These are phyloP conservation scores for Noctua janthina DNA, from an alignment of 2,888 invertebrate species.

Conservation along the genomic window DNA sequence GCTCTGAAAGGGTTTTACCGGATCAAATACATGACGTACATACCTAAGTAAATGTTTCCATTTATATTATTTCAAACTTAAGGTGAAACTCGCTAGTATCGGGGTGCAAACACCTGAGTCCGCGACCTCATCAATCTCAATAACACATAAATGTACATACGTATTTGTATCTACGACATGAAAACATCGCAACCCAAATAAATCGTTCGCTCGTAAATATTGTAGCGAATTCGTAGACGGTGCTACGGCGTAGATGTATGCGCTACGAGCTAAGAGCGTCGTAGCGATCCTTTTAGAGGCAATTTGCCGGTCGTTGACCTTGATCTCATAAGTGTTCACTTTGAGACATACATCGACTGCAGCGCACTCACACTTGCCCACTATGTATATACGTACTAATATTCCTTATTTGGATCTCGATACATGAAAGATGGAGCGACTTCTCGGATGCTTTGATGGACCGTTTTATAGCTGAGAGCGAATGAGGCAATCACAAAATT, in stretches of 20 bases:
- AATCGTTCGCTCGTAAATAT: conserved; percentile 57
- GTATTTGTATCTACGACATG: background rate
- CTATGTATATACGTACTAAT: background rate
- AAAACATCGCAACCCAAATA: conserved; percentile 26
- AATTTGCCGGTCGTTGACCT: conserved; percentile 58
- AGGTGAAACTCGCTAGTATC: conserved; percentile 1
- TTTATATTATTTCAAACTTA: background rate
- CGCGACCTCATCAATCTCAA: conserved; percentile 17
- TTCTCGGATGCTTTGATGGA: background rate
- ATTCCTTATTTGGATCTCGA: conserved; percentile 11
- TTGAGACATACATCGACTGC: conserved; percentile 39
- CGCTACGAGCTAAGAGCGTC: conserved; percentile 46
- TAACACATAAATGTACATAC: background rate
- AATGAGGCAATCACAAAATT: background rate
- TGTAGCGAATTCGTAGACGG: conserved; percentile 55
- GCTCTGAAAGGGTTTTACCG: conserved; percentile 16
- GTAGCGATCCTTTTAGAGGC: conserved; percentile 59
- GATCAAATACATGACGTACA: conserved; percentile 11
- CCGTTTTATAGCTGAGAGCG: conserved; percentile 16
- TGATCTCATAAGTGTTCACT: conserved; percentile 54
- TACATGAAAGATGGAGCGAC: conserved; percentile 31
- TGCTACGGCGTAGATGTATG: conserved; percentile 59
- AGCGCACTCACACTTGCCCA: conserved; percentile 15
- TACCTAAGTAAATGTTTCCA: background rate
- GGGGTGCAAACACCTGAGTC: too few relatives aligned